Base-by-base conservation (phyloP, 2,888 invertebrate species). In the Strigamia transsilvanica region DNA sequence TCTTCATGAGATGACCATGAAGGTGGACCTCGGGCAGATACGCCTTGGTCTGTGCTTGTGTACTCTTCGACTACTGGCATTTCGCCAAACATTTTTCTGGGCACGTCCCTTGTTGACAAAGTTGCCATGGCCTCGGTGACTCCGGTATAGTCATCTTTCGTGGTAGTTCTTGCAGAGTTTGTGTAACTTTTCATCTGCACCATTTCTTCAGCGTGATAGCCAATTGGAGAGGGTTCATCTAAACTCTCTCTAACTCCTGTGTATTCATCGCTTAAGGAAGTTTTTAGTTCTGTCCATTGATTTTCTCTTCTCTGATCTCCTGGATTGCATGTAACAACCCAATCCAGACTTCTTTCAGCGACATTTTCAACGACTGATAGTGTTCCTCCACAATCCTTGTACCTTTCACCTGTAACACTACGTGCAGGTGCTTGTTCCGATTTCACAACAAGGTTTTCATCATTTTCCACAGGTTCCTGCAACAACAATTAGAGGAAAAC, bases 401-500 rank as follows among this genome's bases (percentile, higher is more conserved):
- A 66, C 1, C 23, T 23, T 23, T 23, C 3, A 4, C 23, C 2
- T 66, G 73, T 5, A 27, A 2, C 13, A 73, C 13, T 23, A 23
- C 9, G 27, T 32, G 32, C n/a, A 32, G 0, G 15, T 51, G 51
- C 6, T 73, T 73, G 12, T 32, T 23, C 27, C 2, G 9, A 15
- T 12, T 73, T 73, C 2, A 27, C 15, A n/a, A 27, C 15, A 7
- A 15, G 27, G 15, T 73, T 73, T 32, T 73, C 73, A n/a, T 73
- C 73, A 73, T 32, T 32, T 32, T 73, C 73, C 12, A 73, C 73
- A 1, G 73, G 73, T 32, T 73, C 73, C 73, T 73, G 18, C 9
- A 56, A 56, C 4, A 56, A 18, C 18, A 56, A 56, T 9, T 2
- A 56, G n/a, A 56, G 6, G 7, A 56, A n/a, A 18, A 3, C n/a